These are phyloP conservation scores for Megaptera novaeangliae DNA, from an alignment of 2,113 vertebrate genomes.

Conservation along the genomic window DNA sequence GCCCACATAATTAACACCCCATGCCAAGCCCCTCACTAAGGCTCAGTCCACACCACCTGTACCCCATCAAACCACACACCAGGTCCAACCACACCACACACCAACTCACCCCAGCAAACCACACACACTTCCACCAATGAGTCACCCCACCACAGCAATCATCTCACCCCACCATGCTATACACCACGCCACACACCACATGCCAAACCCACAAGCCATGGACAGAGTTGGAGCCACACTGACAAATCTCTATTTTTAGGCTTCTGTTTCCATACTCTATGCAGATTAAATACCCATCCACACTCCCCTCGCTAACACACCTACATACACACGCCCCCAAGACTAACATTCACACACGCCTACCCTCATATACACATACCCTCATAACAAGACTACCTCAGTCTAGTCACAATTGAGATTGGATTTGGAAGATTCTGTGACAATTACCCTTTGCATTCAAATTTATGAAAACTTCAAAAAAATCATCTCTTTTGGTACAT, in stretches of 20 bases:
- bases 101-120: background rate
- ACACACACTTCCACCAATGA: rapidly evolving
- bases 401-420: background rate
- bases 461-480: background rate
- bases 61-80: background rate
- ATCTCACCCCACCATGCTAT: background rate
- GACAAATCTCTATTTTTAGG: background rate
- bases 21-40: background rate
- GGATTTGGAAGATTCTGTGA: background rate
- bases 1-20: background rate
- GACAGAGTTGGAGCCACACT: background rate
- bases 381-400: background rate
- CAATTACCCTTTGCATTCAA: background rate
- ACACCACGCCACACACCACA: background rate
- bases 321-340: background rate
- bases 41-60: background rate
- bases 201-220: background rate
- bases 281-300: background rate
- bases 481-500: background rate
- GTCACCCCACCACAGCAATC: background rate
- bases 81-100: background rate
- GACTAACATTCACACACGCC: background rate
- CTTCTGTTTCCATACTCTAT: background rate
- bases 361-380: background rate
- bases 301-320: background rate